Evolutionary conservation across 2,888 invertebrate genomes (phyloP).

Genomic region (Anticlea derivata): DNA sequence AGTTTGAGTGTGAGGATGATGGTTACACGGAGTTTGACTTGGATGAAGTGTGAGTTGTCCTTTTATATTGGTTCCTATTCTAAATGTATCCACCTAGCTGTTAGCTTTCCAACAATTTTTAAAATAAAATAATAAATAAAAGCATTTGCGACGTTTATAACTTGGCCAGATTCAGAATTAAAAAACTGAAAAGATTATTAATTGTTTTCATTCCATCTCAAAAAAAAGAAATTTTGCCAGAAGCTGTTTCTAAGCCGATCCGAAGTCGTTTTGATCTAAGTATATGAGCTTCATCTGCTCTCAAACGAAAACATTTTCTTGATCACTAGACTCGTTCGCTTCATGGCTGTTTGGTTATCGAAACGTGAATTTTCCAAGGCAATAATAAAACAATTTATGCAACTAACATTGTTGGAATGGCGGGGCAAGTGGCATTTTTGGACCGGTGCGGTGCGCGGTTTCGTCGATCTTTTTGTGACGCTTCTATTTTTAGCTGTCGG

Average conservation of each 20-base stretch:
- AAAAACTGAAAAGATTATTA: too few species aligned
- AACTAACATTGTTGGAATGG: conserved; percentile 21
- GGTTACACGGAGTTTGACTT: conserved; percentile 56
- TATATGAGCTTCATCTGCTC: too few species aligned
- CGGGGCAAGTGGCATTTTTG: conserved; percentile 31
- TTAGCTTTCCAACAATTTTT: too few species aligned
- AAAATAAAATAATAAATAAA: too few species aligned
- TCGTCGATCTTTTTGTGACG: conserved; percentile 26
- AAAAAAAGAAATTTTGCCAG: too few species aligned
- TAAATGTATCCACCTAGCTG: too few species aligned
- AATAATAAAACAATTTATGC: conserved; percentile 13
- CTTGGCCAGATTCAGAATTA: too few species aligned
- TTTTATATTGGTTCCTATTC: background rate
- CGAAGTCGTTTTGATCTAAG: too few species aligned
- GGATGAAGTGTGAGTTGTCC: conserved; percentile 45
- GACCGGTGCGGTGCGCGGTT: conserved; percentile 23
- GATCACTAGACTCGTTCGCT: background rate
- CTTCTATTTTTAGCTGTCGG: conserved; percentile 22
- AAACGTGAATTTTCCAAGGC: background rate
- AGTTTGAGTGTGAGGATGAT: conserved; percentile 62
- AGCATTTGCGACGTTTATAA: too few species aligned
- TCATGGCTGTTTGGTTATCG: background rate
- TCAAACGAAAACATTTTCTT: too few species aligned
- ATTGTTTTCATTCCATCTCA: too few species aligned
- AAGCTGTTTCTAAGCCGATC: too few species aligned